Evolutionary conservation across 2,797 vertebrate genomes (phyloP).

Genomic region (Prionace glauca): DNA sequence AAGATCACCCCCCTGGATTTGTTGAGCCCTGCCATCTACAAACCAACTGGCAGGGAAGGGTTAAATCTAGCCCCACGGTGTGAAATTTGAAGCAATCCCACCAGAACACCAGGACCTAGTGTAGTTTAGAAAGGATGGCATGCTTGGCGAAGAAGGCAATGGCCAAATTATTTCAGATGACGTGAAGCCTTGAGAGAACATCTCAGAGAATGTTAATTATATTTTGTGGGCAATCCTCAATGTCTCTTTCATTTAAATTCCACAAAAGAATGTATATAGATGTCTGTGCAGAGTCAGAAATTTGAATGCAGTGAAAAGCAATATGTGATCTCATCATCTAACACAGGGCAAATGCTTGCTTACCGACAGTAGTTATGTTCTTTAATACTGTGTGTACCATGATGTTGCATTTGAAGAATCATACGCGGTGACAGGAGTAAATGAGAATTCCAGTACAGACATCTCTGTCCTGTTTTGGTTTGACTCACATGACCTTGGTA

Average conservation of each 20-base stretch:
- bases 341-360: neutral
- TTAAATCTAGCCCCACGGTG: neutral
- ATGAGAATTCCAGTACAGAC: constrained; percentile 6
- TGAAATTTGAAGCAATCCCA: neutral
- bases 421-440: neutral
- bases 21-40: too few relatives aligned
- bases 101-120: neutral
- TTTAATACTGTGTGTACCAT: neutral
- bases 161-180: neutral
- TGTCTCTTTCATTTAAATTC: neutral
- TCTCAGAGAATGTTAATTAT: neutral
- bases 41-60: too few relatives aligned
- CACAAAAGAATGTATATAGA: neutral
- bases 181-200: neutral
- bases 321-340: neutral
- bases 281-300: neutral
- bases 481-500: neutral
- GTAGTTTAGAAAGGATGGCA: neutral
- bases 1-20: too few relatives aligned
- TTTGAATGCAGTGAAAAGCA: neutral
- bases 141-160: neutral
- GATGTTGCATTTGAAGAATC: neutral
- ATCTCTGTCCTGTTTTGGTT: neutral
- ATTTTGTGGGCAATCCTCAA: neutral
- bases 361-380: constrained; percentile 13